Evolutionary conservation across 2,888 invertebrate species (phyloP).

Genomic region (Iselma pallidipennis): DNA sequence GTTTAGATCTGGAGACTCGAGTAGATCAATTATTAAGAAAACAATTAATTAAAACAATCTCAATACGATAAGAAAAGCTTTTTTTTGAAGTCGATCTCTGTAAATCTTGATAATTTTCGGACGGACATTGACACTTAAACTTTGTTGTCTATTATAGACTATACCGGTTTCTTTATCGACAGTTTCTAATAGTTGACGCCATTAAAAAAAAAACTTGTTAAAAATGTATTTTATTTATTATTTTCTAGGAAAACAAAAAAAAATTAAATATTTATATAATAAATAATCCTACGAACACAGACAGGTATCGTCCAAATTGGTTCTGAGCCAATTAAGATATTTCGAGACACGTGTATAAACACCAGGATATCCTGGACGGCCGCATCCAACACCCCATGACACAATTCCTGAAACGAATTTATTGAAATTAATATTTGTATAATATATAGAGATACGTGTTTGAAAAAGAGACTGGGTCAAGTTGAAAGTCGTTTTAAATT

Average conservation of each 20-base stretch:
- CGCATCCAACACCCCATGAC: slow-evolving; percentile 84
- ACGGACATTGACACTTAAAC: not conserved
- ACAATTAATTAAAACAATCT: not conserved
- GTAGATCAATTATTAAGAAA: too few species aligned
- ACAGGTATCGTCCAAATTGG: slow-evolving; percentile 76
- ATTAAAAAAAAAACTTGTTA: not conserved
- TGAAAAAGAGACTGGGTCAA: slow-evolving; percentile 1
- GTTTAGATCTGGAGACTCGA: too few species aligned
- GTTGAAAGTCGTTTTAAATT: too few species aligned
- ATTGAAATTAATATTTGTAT: not conserved
- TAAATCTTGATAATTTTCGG: not conserved
- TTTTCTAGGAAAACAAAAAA: not conserved
- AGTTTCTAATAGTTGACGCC: not conserved
- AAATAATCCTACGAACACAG: slow-evolving; percentile 57
- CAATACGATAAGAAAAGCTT: too few species aligned
- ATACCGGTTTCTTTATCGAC: not conserved
- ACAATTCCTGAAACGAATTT: slow-evolving; percentile 68
- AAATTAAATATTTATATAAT: not conserved
- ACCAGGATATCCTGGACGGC: slow-evolving; percentile 73
- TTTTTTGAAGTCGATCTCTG: too few species aligned
- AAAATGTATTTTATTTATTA: not conserved
- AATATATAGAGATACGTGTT: not conserved
- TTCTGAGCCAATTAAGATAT: slow-evolving; percentile 74
- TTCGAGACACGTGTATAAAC: slow-evolving; percentile 73
- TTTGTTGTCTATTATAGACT: too few species aligned